A percentile compares a stretch with the other conserved stretches of the same genome.
Evolutionary conservation across 1,140 invertebrate genomes (phyloP).

Genomic region (Antheraea mylitta): DNA sequence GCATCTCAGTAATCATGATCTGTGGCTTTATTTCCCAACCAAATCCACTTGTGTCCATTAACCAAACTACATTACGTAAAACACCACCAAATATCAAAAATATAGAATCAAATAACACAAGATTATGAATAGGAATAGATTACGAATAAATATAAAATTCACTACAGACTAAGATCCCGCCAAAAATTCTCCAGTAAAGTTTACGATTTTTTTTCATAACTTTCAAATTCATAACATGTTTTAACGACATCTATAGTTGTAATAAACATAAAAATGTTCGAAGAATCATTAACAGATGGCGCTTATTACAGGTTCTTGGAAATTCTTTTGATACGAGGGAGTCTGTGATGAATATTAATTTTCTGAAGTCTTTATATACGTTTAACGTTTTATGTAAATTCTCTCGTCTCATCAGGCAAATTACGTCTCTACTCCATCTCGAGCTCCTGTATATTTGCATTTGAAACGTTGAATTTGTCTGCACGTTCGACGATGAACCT

Average conservation of each 20-base stretch:
- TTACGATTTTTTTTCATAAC: too few relatives aligned
- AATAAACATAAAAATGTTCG: neutral
- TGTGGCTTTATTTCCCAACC: too few relatives aligned
- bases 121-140: too few relatives aligned
- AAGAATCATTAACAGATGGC: conserved; percentile 30
- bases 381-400: conserved; percentile 26
- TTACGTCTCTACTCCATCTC: conserved; percentile 30
- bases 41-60: too few relatives aligned
- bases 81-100: too few relatives aligned
- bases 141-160: too few relatives aligned
- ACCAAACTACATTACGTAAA: too few relatives aligned
- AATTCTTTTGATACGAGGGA: conserved; percentile 20
- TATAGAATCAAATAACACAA: too few relatives aligned
- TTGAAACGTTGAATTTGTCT: conserved; percentile 38
- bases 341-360: conserved; percentile 49
- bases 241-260: conserved; percentile 21
- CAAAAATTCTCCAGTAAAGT: too few relatives aligned
- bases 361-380: conserved; percentile 25
- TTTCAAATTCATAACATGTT: neutral
- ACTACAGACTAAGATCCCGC: too few relatives aligned
- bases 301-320: conserved; percentile 16
- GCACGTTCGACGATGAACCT: neutral
- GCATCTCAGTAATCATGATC: too few relatives aligned
- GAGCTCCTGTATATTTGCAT: conserved; percentile 46
- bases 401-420: conserved; percentile 29